Conservation (phyloP, 2,888 invertebrate genomes). For the Folsomia manolachei region DNA sequence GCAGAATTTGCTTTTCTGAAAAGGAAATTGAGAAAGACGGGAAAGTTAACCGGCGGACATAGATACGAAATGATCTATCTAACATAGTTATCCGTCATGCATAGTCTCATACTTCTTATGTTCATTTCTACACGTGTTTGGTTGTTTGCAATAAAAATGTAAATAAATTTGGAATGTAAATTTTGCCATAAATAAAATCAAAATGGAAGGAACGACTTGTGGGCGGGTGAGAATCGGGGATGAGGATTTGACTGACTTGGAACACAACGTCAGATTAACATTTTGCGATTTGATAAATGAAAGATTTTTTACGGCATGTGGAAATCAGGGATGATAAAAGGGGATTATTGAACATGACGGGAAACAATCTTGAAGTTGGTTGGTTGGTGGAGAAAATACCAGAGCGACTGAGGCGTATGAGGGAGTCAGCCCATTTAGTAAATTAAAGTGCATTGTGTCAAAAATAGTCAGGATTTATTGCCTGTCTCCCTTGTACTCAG, state of each 20-base stretch:
- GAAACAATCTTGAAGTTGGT: constrained; percentile 12
- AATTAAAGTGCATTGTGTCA: constrained; percentile 18
- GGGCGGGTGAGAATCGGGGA: too few relatives aligned
- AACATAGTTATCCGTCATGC: neutral
- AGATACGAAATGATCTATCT: neutral
- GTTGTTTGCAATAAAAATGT: neutral
- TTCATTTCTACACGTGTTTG: neutral
- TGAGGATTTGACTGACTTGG: too few relatives aligned
- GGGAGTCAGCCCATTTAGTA: constrained; percentile 13
- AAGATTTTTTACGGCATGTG: neutral
- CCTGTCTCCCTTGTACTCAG: constrained; percentile 9
- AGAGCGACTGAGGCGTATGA: too few relatives aligned
- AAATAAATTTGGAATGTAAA: neutral
- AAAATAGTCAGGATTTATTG: constrained; percentile 9
- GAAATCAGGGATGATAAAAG: constrained; percentile 5
- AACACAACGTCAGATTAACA: neutral
- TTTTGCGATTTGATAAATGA: constrained; percentile 8
- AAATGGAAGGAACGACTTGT: too few relatives aligned
- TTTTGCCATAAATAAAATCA: neutral
- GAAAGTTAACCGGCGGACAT: neutral
- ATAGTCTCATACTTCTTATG: neutral
- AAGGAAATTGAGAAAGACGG: neutral
- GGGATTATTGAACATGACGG: constrained; percentile 13
- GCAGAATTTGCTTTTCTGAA: neutral
- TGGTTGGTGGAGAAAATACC: too few relatives aligned